A percentile compares a stretch with the other conserved stretches of the same genome.
Evolutionary conservation across 1,140 invertebrate genomes (phyloP).

Genomic region (Drosophila sturtevanti): DNA sequence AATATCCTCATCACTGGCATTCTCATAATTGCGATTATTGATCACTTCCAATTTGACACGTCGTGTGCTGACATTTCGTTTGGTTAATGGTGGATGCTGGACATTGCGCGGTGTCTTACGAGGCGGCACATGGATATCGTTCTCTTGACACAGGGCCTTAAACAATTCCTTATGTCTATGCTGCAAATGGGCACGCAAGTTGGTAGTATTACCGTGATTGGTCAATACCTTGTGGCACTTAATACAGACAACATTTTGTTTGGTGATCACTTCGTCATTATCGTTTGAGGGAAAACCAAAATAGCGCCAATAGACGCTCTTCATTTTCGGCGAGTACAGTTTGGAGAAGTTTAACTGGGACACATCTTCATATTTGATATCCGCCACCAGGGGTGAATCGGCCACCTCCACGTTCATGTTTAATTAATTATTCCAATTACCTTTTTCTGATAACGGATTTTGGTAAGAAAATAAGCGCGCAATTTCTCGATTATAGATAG

Average conservation of each 20-base stretch:
- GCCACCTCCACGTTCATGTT: conserved; percentile 65
- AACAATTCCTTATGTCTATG: conserved; percentile 84
- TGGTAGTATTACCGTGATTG: conserved; percentile 87
- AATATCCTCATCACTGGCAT: conserved; percentile 60
- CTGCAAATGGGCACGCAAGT: conserved; percentile 86
- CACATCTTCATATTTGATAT: conserved; percentile 69
- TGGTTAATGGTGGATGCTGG: conserved; percentile 60
- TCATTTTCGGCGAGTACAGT: conserved; percentile 83
- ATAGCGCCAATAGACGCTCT: conserved; percentile 87
- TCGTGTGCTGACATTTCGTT: conserved; percentile 63
- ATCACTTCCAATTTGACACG: conserved; percentile 67
- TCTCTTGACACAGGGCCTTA: conserved; percentile 67
- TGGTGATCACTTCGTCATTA: conserved; percentile 86
- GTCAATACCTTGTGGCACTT: conserved; percentile 86
- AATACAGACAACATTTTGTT: conserved; percentile 86
- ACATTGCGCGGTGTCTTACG: conserved; percentile 72
- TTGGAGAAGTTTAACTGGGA: conserved; percentile 75
- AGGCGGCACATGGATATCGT: conserved; percentile 74
- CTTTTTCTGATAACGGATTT: conserved; percentile 57
- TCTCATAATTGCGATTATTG: conserved; percentile 63
- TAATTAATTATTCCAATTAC: conserved; percentile 22
- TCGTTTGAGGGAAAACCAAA: conserved; percentile 87
- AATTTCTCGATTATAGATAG: conserved; percentile 81
- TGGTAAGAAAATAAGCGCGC: conserved; percentile 68
- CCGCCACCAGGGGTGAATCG: conserved; percentile 56